Base-by-base conservation (phyloP, 2,888 invertebrate genomes). In the Diachrysia chrysitis region DNA sequence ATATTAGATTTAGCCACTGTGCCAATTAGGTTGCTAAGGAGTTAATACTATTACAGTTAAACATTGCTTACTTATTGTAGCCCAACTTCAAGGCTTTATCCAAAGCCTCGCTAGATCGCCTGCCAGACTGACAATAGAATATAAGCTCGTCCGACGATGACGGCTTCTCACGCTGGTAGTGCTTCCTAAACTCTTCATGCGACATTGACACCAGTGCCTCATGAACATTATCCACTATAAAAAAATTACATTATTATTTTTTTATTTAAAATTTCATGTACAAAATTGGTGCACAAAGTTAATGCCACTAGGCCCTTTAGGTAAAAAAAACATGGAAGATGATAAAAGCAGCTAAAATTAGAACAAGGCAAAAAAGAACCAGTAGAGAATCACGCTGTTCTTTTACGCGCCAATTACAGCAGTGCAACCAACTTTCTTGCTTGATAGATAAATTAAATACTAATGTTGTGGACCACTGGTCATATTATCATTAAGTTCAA, bases 81-180 rank as follows among this genome's bases (percentile, higher is more conserved):
- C 95, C 95, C 69, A 94, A 84, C 73, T 94, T 89, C n/a, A 94
- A 80, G 25, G 95, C 94, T 69, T 89, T 90, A 60, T 94, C 89
- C 16, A 94, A 82, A 12, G 94, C 95, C 73, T 91, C 88, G 32
- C 88, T 74, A 19, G 95, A 91, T 19, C 95, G 82, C 54, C 86
- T 87, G 0, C 95, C 95, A 17, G 93, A 91, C 56, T 85, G 88
- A 76, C 95, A 95, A 73, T 95, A 95, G 78, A 95, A 95, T 32
- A 95, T 91, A 3, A 95, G 81, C 67, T 94, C 93, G 83, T 93
- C 94, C 42, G 91, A 83, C 25, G 86, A 76, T 2, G 87, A 80
- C 0, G 95, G 95, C 72, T 95, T 95, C 5, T 81, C 83, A 14
- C 93, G 88, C 2, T 89, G 83, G 75, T 86, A 95, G 46, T 90